Conservation (phyloP, 2,888 invertebrate genomes). For the Petrolisthes manimaculis region DNA sequence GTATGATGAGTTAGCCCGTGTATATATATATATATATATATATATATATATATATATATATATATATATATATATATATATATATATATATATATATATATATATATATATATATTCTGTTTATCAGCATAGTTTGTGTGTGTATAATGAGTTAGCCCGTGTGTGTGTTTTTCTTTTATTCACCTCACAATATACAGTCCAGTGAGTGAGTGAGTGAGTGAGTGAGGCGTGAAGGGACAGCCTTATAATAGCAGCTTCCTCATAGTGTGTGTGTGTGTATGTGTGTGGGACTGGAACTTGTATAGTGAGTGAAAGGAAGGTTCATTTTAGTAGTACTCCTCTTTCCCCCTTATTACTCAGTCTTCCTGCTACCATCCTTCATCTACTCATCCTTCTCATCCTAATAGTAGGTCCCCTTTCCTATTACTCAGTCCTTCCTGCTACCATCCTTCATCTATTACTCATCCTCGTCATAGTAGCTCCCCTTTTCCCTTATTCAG, state of each 20-base stretch:
- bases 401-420: background rate
- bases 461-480: background rate
- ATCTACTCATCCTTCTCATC: too few relatives aligned
- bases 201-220: background rate
- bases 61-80: slow-evolving; percentile 10
- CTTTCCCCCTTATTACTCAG: too few relatives aligned
- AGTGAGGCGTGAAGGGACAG: too few relatives aligned
- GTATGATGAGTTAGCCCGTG: background rate
- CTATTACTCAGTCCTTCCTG: too few relatives aligned
- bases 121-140: background rate
- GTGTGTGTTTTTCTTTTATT: too few relatives aligned
- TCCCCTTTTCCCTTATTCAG: background rate
- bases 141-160: too few relatives aligned
- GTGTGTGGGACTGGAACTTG: too few relatives aligned
- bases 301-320: too few relatives aligned
- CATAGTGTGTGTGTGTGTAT: too few relatives aligned
- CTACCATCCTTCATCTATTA: background rate
- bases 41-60: slow-evolving; percentile 17
- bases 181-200: too few relatives aligned
- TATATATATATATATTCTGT: slow-evolving; percentile 1
- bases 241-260: too few relatives aligned
- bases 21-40: slow-evolving; percentile 13
- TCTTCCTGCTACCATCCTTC: background rate
- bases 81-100: slow-evolving; percentile 19
- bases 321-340: too few relatives aligned